Conservation (phyloP, 1,140 invertebrate species). For the Diorhabda sublineata region DNA sequence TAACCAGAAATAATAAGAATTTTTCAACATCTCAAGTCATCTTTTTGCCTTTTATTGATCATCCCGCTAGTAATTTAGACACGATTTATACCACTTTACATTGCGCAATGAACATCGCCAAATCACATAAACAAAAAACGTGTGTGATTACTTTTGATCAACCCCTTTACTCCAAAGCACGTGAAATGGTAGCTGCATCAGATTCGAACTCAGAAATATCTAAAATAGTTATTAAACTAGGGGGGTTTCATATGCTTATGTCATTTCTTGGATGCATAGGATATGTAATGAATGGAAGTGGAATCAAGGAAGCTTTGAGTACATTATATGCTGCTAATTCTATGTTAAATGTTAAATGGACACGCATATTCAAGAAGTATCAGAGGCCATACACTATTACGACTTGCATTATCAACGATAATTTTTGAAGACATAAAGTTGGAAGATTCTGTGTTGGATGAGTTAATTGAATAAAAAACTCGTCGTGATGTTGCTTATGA, state of each 20-base stretch:
- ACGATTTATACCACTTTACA: constrained; percentile 26
- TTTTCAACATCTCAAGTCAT: constrained; percentile 23
- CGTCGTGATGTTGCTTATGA: constrained; percentile 36
- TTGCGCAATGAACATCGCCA: constrained; percentile 22
- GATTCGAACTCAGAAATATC: too few relatives aligned
- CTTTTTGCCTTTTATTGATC: constrained; percentile 25
- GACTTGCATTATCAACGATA: constrained; percentile 24
- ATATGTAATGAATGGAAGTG: constrained; percentile 32
- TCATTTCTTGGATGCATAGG: constrained; percentile 34
- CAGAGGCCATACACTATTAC: constrained; percentile 21
- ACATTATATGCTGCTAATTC: constrained; percentile 32
- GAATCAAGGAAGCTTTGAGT: constrained; percentile 24
- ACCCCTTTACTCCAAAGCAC: constrained; percentile 29
- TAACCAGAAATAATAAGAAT: neutral
- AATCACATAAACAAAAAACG: constrained; percentile 23
- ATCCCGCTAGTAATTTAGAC: constrained; percentile 21
- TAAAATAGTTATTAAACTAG: constrained; percentile 27
- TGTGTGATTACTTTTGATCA: constrained; percentile 29
- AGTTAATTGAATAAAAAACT: constrained; percentile 39
- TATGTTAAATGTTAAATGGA: constrained; percentile 30
- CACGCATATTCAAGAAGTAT: constrained; percentile 30
- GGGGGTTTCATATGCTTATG: constrained; percentile 37
- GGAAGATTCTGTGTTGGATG: too few relatives aligned
- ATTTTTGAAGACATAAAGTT: constrained; percentile 31
- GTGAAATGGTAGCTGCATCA: constrained; percentile 26